These are phyloP conservation scores for Drosophila leonis DNA, from an alignment of 2,888 invertebrate genomes.

Conservation along the genomic window DNA sequence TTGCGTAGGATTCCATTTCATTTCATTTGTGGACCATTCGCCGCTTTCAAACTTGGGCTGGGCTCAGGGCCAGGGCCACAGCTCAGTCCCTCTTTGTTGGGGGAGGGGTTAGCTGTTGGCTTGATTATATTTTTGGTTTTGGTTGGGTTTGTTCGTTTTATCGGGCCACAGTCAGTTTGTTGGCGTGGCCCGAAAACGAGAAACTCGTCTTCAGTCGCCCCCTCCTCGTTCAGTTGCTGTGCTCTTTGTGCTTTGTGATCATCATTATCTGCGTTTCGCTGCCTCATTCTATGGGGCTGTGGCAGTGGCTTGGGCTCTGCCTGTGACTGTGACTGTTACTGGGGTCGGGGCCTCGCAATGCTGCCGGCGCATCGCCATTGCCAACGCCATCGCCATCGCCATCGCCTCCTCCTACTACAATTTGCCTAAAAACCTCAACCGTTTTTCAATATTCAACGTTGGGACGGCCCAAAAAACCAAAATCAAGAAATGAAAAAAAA, in stretches of 20 bases:
- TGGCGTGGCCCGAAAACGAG: constrained; percentile 66
- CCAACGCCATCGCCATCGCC: constrained; percentile 48
- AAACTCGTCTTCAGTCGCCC: constrained; percentile 68
- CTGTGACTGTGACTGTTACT: constrained; percentile 44
- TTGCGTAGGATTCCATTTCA: constrained; percentile 79
- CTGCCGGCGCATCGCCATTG: constrained; percentile 50
- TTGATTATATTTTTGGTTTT: constrained; percentile 60
- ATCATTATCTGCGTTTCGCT: constrained; percentile 81
- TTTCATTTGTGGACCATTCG: constrained; percentile 60
- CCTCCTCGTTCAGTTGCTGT: constrained; percentile 20
- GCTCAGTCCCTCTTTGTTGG: constrained; percentile 26
- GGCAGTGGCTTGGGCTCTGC: constrained; percentile 41
- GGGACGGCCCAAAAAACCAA: constrained; percentile 52
- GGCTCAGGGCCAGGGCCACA: constrained; percentile 34
- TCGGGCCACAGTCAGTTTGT: constrained; percentile 55
- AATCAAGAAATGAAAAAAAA: constrained; percentile 31
- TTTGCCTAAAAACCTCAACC: constrained; percentile 80
- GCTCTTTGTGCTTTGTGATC: constrained; percentile 75
- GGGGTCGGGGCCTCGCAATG: constrained; percentile 33
- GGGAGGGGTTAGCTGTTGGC: constrained; percentile 43
- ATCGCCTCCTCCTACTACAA: constrained; percentile 79
- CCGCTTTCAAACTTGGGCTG: constrained; percentile 60
- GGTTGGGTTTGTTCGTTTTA: constrained; percentile 37
- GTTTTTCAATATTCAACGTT: constrained; percentile 79
- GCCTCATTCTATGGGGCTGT: constrained; percentile 75